Conservation (phyloP, 2,888 invertebrate genomes). For the Rutpela maculata region DNA sequence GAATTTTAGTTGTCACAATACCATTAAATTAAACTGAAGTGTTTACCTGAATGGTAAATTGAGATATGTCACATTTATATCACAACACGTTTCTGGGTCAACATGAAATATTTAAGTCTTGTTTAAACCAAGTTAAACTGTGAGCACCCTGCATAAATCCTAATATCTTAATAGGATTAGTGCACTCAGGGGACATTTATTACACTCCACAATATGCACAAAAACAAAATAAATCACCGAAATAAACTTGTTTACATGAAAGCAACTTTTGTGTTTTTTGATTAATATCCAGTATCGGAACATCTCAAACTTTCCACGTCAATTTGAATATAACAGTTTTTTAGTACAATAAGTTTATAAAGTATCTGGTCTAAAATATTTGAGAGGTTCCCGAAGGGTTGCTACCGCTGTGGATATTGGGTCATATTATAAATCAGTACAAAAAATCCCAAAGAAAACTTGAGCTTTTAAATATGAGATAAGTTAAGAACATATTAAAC, state of each 20-base stretch:
- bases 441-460: not conserved
- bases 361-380: not conserved
- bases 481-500: constrained; percentile 1
- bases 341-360: not conserved
- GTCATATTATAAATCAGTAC: not conserved
- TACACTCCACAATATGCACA: constrained; percentile 2
- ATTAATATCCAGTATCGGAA: not conserved
- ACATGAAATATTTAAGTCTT: not conserved
- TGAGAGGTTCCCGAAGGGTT: not conserved
- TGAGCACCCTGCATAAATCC: not conserved
- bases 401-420: not conserved
- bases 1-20: no score
- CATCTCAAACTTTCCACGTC: not conserved
- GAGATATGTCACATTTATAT: no score
- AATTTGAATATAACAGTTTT: not conserved
- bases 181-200: not conserved
- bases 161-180: constrained; percentile 1
- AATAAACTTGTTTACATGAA: constrained; percentile 1
- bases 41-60: no score
- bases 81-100: not conserved
- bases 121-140: not conserved
- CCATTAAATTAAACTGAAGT: no score
- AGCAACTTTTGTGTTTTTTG: not conserved
- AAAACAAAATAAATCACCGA: constrained; percentile 1
- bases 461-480: not conserved